Evolutionary conservation across 2,888 invertebrate genomes (phyloP).

Genomic region (Tuberolachnus salignus): DNA sequence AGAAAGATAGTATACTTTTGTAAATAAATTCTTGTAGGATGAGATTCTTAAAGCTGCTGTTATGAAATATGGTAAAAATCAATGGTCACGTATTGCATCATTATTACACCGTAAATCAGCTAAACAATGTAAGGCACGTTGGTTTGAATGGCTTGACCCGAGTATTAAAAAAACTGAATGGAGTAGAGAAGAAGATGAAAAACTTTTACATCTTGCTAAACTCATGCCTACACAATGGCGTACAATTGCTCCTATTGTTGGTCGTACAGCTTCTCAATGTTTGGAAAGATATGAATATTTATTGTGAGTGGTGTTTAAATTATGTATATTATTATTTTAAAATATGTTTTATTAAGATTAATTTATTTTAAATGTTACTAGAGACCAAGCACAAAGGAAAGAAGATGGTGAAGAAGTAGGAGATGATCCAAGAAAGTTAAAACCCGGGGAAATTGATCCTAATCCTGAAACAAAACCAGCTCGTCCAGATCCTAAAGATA

Average conservation of each 20-base stretch:
- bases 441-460: slow-evolving; percentile 99
- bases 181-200: slow-evolving; percentile 99
- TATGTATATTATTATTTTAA: slow-evolving; percentile 18
- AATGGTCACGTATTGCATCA: slow-evolving; percentile 99
- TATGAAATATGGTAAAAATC: slow-evolving; percentile 99
- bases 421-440: slow-evolving; percentile 95
- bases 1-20: background rate
- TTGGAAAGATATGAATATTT: slow-evolving; percentile 96
- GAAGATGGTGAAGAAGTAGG: slow-evolving; percentile 91
- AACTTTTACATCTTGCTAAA: slow-evolving; percentile 94
- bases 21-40: slow-evolving; percentile 72
- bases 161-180: slow-evolving; percentile 99
- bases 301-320: slow-evolving; percentile 69
- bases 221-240: slow-evolving; percentile 99
- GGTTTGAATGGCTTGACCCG: slow-evolving; percentile 99
- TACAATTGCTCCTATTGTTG: slow-evolving; percentile 98
- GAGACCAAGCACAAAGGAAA: slow-evolving; percentile 96
- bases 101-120: slow-evolving; percentile 96
- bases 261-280: slow-evolving; percentile 97
- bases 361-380: slow-evolving; percentile 62
- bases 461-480: slow-evolving; percentile 99
- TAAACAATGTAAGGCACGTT: slow-evolving; percentile 98
- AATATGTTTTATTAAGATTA: background rate
- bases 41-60: slow-evolving; percentile 99
- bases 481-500: slow-evolving; percentile 97